Evolutionary conservation across 2,888 invertebrate species (phyloP), one percentile per base, ranked within the genome.

Genomic region (Gibbula magus): DNA sequence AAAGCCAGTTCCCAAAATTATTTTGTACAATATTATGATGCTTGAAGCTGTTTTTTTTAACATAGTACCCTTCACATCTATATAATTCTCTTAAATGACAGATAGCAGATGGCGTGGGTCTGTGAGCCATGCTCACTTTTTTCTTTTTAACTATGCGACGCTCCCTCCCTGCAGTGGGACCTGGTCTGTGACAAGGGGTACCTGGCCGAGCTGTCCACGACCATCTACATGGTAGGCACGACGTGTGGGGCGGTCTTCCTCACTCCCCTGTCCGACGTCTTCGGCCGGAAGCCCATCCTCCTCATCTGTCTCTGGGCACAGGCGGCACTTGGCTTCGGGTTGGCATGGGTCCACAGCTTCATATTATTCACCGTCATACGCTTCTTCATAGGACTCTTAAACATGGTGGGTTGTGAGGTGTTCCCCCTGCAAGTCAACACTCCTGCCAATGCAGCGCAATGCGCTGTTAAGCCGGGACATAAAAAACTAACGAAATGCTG

Each of bases 141-240:
- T 51, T n/a, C 78, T 2, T 32, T 0, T n/a, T 18, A n/a, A 35
- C 39, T 20, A 18, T 29, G n/a, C n/a, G n/a, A n/a, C 52, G 51
- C 29, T 51, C 7, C 77, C 51, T 78, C 73, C 75, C 82, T 83
- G 52, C 87, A 91, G 91, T 90, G 86, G 88, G 82, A 89, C 77
- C 82, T 91, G 32, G 89, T 91, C 2, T 91, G 91, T 79, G 84
- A 84, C 20, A 70, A 85, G n/a, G 84, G 84, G 32, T 91, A 88
- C 82, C 84, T 87, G 45, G 84, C 85, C 7, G 88, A 89, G 20
- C 82, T 90, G 32, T 84, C 88, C 16, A 85, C 89, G 0, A 88
- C 90, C 8, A 84, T 91, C 75, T 89, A 89, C 84, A 90, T 91
- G 90, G 84, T 88, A 39, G 91, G 91, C 3, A 85, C 86, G 67